Evolutionary conservation across 1,140 invertebrate species (phyloP).

Genomic region (Metopolophium dirhodum): DNA sequence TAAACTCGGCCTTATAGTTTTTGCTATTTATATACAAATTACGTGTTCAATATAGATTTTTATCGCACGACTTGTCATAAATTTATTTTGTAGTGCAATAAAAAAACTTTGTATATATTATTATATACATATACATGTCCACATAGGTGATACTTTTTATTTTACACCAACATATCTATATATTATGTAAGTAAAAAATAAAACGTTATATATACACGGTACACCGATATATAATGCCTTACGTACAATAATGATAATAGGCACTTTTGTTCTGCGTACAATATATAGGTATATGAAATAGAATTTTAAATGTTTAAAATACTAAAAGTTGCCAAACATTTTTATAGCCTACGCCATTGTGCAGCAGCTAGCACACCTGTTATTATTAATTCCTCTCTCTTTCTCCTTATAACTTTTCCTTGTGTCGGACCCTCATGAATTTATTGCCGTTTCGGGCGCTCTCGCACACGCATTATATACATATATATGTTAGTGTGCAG

Average conservation of each 20-base stretch:
- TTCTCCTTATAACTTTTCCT: constrained; percentile 41
- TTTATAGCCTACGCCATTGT: constrained; percentile 24
- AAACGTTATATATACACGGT: neutral
- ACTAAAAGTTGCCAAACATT: constrained; percentile 32
- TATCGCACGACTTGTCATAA: neutral
- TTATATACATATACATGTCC: neutral
- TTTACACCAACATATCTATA: neutral
- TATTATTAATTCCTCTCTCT: constrained; percentile 51
- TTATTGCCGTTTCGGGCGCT: constrained; percentile 34
- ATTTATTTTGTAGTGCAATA: neutral
- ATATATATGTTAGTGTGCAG: neutral
- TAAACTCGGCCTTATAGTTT: neutral
- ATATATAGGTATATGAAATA: neutral
- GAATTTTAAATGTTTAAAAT: constrained; percentile 15
- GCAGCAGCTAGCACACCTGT: constrained; percentile 18
- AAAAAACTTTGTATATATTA: neutral
- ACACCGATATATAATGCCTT: neutral
- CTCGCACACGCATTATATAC: neutral
- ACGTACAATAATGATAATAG: neutral
- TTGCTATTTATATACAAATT: constrained; percentile 13
- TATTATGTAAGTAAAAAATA: neutral
- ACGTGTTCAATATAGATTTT: neutral
- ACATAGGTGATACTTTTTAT: neutral
- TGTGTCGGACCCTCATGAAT: constrained; percentile 44
- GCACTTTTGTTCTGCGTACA: neutral